phyloP scores from a whole-genome alignment of 2,113 vertebrate species.

The Carlito syrichta region DNA sequence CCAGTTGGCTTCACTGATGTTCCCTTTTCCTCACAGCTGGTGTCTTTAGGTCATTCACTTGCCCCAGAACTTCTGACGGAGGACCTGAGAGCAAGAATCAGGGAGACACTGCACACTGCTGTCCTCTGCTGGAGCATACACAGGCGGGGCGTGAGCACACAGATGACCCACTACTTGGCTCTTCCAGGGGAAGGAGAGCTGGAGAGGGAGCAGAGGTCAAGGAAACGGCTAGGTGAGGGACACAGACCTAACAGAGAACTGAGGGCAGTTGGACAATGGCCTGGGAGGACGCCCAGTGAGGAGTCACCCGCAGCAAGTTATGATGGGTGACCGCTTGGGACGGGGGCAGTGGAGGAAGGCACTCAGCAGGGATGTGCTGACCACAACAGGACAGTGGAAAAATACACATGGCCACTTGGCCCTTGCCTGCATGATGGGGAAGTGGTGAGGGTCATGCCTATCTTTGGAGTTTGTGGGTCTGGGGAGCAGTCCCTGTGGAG shows the following conservation, averaged over 20 bases:
- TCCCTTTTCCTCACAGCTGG: not conserved
- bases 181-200: not conserved
- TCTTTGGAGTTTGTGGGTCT: not conserved
- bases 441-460: fast-evolving
- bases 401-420: no score
- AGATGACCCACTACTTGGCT: not conserved
- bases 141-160: not conserved
- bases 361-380: not conserved
- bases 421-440: not conserved
- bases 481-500: not conserved
- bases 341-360: not conserved
- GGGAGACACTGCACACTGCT: not conserved
- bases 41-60: not conserved
- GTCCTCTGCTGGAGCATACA: not conserved
- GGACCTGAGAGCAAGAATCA: not conserved
- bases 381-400: not conserved
- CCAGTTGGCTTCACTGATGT: not conserved
- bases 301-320: fast-evolving
- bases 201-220: fast-evolving
- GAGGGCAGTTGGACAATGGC: not conserved
- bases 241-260: not conserved
- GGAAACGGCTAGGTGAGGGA: not conserved
- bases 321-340: not conserved
- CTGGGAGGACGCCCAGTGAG: no score
- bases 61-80: fast-evolving